Conservation (phyloP, 2,113 vertebrate species). For the Sitta europaea region DNA sequence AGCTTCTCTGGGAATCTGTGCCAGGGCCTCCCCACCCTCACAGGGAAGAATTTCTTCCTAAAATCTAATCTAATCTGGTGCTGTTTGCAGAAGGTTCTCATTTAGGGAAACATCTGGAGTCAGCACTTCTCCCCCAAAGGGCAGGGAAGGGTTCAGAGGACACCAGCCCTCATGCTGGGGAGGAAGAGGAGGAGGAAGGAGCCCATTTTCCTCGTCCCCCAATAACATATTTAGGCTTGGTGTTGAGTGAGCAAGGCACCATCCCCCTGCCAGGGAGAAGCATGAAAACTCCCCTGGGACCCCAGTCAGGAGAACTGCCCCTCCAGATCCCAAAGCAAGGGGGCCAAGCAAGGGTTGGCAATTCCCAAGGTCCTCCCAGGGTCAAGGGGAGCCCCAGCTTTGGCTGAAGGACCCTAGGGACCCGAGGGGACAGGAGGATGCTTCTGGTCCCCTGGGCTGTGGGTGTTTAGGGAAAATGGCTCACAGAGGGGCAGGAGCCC, state of each 20-base stretch:
- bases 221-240: rapidly evolving
- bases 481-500: background rate
- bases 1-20: background rate
- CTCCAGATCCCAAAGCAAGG: background rate
- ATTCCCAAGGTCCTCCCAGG: background rate
- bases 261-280: background rate
- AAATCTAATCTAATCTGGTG: background rate
- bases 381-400: background rate
- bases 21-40: background rate
- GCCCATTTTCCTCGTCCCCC: rapidly evolving
- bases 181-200: background rate
- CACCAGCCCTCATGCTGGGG: background rate
- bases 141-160: background rate
- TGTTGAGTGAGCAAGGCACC: rapidly evolving
- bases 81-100: slow-evolving; percentile 39
- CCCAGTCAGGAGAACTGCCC: background rate
- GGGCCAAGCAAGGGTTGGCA: background rate
- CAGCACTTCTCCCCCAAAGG: slow-evolving; percentile 15
- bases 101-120: slow-evolving; percentile 35
- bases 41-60: background rate
- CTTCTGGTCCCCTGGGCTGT: background rate
- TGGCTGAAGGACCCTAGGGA: background rate
- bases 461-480: background rate
- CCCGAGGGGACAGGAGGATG: rapidly evolving
- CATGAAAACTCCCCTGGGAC: rapidly evolving